Conservation (phyloP, 2,888 invertebrate genomes). For the Parthenolecanium corni region DNA sequence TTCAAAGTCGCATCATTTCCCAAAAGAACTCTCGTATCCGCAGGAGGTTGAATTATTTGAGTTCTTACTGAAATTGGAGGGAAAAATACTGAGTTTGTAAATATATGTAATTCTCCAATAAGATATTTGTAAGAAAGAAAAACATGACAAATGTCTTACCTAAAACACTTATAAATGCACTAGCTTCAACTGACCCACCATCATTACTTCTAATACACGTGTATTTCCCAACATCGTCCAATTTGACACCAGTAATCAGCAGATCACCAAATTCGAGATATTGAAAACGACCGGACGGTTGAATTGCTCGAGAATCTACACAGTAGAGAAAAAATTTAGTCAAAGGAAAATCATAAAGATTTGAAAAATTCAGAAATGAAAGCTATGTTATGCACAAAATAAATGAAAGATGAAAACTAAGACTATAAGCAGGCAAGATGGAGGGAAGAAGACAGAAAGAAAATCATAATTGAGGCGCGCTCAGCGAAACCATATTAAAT, state of each 20-base stretch:
- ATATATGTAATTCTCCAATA: background rate
- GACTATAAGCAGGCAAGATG: no score
- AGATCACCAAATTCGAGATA: slow-evolving; percentile 77
- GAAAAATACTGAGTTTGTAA: slow-evolving; percentile 19
- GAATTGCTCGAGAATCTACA: slow-evolving; percentile 49
- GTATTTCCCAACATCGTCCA: slow-evolving; percentile 77
- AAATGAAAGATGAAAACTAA: no score
- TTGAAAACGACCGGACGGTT: slow-evolving; percentile 65
- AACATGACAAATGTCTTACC: slow-evolving; percentile 45
- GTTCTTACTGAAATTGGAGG: slow-evolving; percentile 59
- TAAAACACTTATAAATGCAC: slow-evolving; percentile 69
- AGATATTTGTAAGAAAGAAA: no score
- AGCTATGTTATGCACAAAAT: background rate
- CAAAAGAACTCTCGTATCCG: slow-evolving; percentile 78
- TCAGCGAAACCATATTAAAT: no score
- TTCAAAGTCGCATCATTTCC: slow-evolving; percentile 87
- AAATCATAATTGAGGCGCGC: no score
- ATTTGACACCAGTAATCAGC: slow-evolving; percentile 71
- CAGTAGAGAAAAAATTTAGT: slow-evolving; percentile 5
- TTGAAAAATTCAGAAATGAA: background rate
- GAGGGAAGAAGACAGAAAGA: no score
- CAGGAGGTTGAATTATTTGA: slow-evolving; percentile 86
- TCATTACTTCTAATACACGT: slow-evolving; percentile 80
- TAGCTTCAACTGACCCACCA: slow-evolving; percentile 72
- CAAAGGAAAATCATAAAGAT: background rate